Evolutionary conservation across 2,888 invertebrate species (phyloP).

Genomic region (Holacanthella duospinosa): DNA sequence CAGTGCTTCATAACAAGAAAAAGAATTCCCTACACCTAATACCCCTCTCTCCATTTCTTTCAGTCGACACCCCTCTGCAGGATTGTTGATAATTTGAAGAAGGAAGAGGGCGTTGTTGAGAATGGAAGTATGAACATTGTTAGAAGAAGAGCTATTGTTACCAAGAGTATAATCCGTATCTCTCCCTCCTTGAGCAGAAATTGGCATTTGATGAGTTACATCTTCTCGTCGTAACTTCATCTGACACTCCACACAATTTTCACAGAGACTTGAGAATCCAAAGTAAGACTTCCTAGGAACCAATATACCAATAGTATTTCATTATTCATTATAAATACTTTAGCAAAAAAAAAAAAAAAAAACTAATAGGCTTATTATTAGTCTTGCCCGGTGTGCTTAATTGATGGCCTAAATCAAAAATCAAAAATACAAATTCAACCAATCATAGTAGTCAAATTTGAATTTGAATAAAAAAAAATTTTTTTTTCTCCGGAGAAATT

Average conservation of each 20-base stretch:
- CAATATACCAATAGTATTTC: too few relatives aligned
- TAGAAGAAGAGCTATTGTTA: neutral
- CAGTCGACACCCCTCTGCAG: neutral
- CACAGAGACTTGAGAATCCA: slow-evolving; percentile 59
- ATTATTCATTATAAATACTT: too few relatives aligned
- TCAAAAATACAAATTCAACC: too few relatives aligned
- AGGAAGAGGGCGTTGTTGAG: slow-evolving; percentile 90
- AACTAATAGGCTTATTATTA: too few relatives aligned
- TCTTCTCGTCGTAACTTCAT: slow-evolving; percentile 42
- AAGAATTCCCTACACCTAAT: slow-evolving; percentile 23
- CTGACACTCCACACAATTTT: slow-evolving; percentile 73
- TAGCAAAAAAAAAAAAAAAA: slow-evolving; percentile 1
- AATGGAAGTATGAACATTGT: slow-evolving; percentile 55
- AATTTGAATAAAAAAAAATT: too few relatives aligned
- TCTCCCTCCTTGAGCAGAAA: neutral
- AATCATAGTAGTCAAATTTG: too few relatives aligned
- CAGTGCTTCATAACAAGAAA: slow-evolving; percentile 29
- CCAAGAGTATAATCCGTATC: neutral
- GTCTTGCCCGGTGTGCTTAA: too few relatives aligned
- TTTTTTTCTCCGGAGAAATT: too few relatives aligned
- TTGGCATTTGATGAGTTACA: neutral
- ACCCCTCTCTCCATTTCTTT: slow-evolving; percentile 6
- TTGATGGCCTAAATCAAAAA: too few relatives aligned
- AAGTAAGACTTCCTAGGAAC: slow-evolving; percentile 35
- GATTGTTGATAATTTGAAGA: slow-evolving; percentile 43